Base-by-base conservation (phyloP, 2,113 vertebrate species). In the Lates calcarifer region DNA sequence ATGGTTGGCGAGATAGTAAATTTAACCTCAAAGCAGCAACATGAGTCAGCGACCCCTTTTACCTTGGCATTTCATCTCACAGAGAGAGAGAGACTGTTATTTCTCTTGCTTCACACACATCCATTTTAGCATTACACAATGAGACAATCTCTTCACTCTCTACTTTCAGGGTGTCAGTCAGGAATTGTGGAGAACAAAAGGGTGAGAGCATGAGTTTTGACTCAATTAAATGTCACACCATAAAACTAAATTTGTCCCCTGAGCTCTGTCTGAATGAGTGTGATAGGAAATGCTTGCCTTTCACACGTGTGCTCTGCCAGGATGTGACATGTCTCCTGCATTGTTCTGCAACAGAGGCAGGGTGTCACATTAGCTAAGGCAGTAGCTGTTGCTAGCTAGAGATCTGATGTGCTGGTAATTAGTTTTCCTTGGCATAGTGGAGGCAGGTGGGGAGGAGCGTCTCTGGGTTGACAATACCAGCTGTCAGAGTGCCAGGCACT, bases 361-460 rank as follows among this genome's bases (percentile, higher is more conserved):
- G 73, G 82, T 86, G 89, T 89, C 87, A 90, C 80, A 62, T 71
- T 88, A 75, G 85, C 62, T 35, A 7, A 58, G 74, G 82, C 74
- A 47, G 72, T 24, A 51, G 84, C 83, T 72, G 82, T 29, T 64
- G 81, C 58, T 74, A 67, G 83, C 78, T 60, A 22, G 35, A 75
- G 80, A 87, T 86, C 88, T 89, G 92, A 92, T 82, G 18, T 75
- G 73, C 37, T 65, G 76, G 89, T 91, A 92, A 94, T 94, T 89
- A 92, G 85, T 92, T 93, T 91, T 88, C 74, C 77, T 81, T 80
- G 80, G 73, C 68, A 35, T 28, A 3, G 77, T 35, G 56, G 69
- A 80, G 78, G 67, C 56, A 77, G 63, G 37, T 74, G 49, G 61
- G 64, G 65, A 77, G 76, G 65, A 78, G 53, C 55, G 84, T 66